These are phyloP conservation scores for Mustelus asterias DNA, from an alignment of 2,113 vertebrate species.

Conservation along the genomic window DNA sequence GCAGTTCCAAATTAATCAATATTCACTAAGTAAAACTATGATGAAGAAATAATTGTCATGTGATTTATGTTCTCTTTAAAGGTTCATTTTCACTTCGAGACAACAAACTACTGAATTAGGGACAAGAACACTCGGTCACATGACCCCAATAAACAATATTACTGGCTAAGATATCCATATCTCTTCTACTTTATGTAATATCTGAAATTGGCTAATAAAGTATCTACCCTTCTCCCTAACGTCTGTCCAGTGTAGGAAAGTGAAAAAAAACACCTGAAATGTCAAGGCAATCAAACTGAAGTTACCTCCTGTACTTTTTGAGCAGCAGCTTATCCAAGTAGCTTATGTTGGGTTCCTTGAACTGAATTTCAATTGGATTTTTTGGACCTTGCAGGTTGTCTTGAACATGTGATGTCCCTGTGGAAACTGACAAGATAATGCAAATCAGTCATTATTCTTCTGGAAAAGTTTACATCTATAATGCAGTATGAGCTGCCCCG, in stretches of 20 bases:
- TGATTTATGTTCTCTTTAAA: not conserved
- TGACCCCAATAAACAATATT: not conserved
- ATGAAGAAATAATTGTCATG: not conserved
- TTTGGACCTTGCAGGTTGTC: slow-evolving; percentile 53
- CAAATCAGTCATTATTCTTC: slow-evolving; percentile 38
- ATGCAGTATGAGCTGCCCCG: not conserved
- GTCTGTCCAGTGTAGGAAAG: not conserved
- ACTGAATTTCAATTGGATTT: slow-evolving; percentile 63
- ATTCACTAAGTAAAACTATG: not conserved
- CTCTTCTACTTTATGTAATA: not conserved
- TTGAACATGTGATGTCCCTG: slow-evolving; percentile 66
- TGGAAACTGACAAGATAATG: slow-evolving; percentile 51
- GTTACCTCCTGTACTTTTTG: slow-evolving; percentile 81
- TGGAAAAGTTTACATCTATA: not conserved
- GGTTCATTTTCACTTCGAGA: not conserved
- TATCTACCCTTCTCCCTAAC: not conserved
- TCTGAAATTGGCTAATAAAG: not conserved
- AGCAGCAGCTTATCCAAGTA: slow-evolving; percentile 85
- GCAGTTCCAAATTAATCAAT: not conserved
- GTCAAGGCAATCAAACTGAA: not conserved
- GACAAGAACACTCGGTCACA: not conserved
- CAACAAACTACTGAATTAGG: not conserved
- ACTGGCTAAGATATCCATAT: not conserved
- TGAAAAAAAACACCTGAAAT: not conserved
- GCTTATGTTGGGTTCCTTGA: slow-evolving; percentile 64